These are phyloP conservation scores for Tethea ocularis DNA, from an alignment of 2,888 invertebrate species.

Conservation along the genomic window DNA sequence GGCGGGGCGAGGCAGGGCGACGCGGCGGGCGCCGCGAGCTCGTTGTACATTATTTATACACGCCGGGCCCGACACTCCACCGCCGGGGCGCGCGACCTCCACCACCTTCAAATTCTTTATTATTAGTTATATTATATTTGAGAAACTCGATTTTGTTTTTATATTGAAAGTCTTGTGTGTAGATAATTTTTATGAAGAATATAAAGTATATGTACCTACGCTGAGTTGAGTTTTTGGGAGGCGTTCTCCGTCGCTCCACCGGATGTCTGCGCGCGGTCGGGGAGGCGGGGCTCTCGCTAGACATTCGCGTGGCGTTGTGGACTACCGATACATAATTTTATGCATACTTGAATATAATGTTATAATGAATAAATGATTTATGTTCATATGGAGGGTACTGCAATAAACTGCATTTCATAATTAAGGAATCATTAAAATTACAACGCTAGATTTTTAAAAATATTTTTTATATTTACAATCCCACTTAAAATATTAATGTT, in stretches of 20 bases:
- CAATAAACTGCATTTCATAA: constrained; percentile 63
- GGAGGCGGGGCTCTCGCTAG: constrained; percentile 16
- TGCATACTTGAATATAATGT: constrained; percentile 36
- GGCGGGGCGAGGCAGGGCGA: not conserved
- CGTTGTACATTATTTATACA: constrained; percentile 8
- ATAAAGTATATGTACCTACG: constrained; percentile 80
- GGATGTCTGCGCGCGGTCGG: constrained; percentile 10
- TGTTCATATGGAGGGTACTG: constrained; percentile 55
- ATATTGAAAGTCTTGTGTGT: constrained; percentile 80
- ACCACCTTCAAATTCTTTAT: not conserved
- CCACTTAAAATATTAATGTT: constrained; percentile 25
- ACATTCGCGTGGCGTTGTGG: not conserved
- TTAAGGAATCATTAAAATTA: constrained; percentile 65
- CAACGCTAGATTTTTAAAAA: constrained; percentile 71
- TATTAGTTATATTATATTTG: constrained; percentile 48
- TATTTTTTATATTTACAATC: constrained; percentile 60
- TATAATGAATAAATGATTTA: constrained; percentile 52
- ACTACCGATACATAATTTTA: constrained; percentile 16
- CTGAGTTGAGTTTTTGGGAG: constrained; percentile 64
- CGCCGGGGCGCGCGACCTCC: constrained; percentile 19
- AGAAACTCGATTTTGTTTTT: constrained; percentile 76
- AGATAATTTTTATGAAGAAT: constrained; percentile 82
- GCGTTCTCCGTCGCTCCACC: constrained; percentile 30
- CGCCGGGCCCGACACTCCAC: constrained; percentile 14
- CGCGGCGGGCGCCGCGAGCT: constrained; percentile 16